phyloP scores from a whole-genome alignment of 2,888 invertebrate species.

The Cephonodes hylas region DNA sequence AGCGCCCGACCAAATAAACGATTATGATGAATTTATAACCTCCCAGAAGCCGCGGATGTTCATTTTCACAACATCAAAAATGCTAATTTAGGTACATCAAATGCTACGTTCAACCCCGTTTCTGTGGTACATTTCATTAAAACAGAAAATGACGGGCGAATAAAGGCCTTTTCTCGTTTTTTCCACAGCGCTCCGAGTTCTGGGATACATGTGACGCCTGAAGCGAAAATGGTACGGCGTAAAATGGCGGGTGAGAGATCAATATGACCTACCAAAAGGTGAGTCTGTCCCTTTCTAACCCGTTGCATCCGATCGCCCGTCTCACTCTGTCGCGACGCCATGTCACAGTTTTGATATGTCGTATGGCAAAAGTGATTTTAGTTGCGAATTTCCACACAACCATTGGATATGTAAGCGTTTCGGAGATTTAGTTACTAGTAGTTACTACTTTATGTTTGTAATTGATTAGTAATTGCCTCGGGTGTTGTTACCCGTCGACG shows the following conservation, averaged over 20 bases:
- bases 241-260: conserved; percentile 82
- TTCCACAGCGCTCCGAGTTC: conserved; percentile 40
- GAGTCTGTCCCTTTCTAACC: conserved; percentile 50
- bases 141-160: conserved; percentile 71
- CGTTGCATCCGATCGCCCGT: conserved; percentile 30
- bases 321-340: conserved; percentile 56
- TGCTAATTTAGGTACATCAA: conserved; percentile 65
- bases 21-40: conserved; percentile 38
- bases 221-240: conserved; percentile 74
- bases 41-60: conserved; percentile 32
- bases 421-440: conserved; percentile 45
- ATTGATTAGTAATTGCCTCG: conserved; percentile 47
- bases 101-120: conserved; percentile 53
- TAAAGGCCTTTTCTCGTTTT: conserved; percentile 65
- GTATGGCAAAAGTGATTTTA: conserved; percentile 63
- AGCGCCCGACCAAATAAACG: conserved; percentile 15
- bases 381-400: conserved; percentile 56
- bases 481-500: conserved; percentile 58
- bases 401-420: conserved; percentile 46
- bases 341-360: conserved; percentile 70
- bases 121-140: conserved; percentile 72
- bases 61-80: conserved; percentile 64
- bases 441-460: conserved; percentile 51
- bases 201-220: conserved; percentile 72
- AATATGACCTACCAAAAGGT: conserved; percentile 79